Evolutionary conservation across 2,888 invertebrate genomes (phyloP).

Genomic region (Heteromyza rotundicornis): DNA sequence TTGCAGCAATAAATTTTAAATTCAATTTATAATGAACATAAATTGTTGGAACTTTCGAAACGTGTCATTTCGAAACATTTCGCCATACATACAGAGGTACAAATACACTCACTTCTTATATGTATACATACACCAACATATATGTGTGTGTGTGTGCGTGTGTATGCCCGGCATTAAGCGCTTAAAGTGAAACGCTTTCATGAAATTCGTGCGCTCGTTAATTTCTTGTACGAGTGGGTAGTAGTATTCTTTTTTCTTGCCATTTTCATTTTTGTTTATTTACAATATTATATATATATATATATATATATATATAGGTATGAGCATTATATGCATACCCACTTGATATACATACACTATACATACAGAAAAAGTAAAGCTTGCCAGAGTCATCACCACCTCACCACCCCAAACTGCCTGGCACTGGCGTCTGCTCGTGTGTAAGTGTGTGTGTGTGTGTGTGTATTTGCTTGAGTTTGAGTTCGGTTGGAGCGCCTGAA

Average conservation of each 20-base stretch:
- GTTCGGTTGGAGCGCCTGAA: too few species aligned
- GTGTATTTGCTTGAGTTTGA: background rate
- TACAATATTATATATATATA: too few species aligned
- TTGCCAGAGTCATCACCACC: too few species aligned
- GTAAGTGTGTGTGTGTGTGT: conserved; percentile 8
- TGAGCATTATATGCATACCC: too few species aligned
- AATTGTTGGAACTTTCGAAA: conserved; percentile 61
- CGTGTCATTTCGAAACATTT: conserved; percentile 62
- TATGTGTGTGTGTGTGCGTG: too few species aligned
- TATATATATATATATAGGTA: too few species aligned
- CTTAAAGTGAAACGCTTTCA: conserved; percentile 54
- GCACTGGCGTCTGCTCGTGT: background rate
- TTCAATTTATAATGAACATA: conserved; percentile 63
- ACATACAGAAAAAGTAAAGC: background rate
- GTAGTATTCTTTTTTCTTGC: conserved; percentile 29
- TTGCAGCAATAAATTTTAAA: conserved; percentile 60
- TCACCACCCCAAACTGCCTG: too few species aligned
- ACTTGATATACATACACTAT: conserved; percentile 32
- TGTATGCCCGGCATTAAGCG: conserved; percentile 48
- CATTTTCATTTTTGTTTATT: conserved; percentile 29
- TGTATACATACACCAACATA: conserved; percentile 6
- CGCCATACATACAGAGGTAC: background rate
- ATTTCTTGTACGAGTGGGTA: conserved; percentile 50
- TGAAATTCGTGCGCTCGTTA: conserved; percentile 55
- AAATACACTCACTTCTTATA: conserved; percentile 6